Conservation (phyloP, 1,140 invertebrate genomes). For the Trichoplusia ni region DNA sequence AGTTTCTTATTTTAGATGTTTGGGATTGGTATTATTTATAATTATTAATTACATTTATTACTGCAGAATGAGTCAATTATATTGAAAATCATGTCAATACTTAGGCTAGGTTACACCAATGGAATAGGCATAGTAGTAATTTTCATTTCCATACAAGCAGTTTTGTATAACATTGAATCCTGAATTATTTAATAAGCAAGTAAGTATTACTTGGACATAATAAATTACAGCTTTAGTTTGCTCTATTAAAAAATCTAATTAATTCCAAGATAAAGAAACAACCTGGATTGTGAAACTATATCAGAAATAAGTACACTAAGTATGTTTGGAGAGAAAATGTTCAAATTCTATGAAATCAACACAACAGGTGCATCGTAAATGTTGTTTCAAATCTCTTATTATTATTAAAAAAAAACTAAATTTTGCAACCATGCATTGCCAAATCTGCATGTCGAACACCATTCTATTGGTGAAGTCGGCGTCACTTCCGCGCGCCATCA, state of each 20-base stretch:
- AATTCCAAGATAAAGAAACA: conserved; percentile 15
- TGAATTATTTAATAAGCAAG: background rate
- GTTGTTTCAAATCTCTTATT: background rate
- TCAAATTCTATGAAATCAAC: background rate
- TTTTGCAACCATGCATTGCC: conserved; percentile 25
- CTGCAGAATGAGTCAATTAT: no score
- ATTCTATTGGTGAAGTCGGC: conserved; percentile 46
- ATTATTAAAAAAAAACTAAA: conserved; percentile 7
- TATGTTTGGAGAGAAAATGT: background rate
- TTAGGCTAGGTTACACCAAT: no score
- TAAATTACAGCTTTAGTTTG: background rate
- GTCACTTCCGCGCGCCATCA: conserved; percentile 42
- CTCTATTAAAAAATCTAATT: conserved; percentile 8
- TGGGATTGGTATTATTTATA: no score
- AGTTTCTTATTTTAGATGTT: no score
- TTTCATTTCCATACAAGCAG: background rate
- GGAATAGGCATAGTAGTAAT: no score
- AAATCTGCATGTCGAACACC: conserved; percentile 50
- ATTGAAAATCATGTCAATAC: no score
- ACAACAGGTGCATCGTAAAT: background rate
- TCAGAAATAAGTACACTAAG: no score
- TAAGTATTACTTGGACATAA: background rate
- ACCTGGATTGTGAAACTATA: background rate
- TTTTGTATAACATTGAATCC: background rate
- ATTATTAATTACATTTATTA: no score